Conservation (phyloP, 2,888 invertebrate genomes). For the Nemotelus nigrinus region DNA sequence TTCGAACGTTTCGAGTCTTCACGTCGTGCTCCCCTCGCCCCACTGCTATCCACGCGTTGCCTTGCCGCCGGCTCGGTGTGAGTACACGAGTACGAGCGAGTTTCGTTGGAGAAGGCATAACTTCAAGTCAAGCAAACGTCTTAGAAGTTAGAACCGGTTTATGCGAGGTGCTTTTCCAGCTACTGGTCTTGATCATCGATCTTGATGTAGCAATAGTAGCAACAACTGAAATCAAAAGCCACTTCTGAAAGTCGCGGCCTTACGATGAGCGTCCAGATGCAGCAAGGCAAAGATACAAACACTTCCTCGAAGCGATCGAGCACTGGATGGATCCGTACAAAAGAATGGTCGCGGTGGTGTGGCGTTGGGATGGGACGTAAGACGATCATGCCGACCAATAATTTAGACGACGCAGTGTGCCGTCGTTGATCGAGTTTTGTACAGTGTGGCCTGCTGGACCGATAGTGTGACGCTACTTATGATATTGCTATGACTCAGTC, state of each 20-base stretch:
- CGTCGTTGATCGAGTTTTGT: conserved; percentile 24
- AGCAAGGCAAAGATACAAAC: neutral
- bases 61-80: neutral
- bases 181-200: conserved; percentile 34
- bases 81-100: neutral
- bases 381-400: neutral
- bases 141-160: conserved; percentile 22
- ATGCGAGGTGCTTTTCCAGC: conserved; percentile 23
- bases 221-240: neutral
- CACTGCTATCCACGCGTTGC: neutral
- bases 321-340: too few species aligned
- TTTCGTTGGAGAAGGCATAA: neutral
- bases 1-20: too few species aligned
- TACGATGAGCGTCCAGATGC: conserved; percentile 24
- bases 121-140: conserved; percentile 5
- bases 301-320: conserved; percentile 24
- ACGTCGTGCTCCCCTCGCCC: too few species aligned
- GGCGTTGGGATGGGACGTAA: neutral
- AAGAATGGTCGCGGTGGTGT: too few species aligned
- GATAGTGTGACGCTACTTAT: conserved; percentile 18
- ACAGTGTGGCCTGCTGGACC: neutral
- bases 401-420: conserved; percentile 1
- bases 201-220: conserved; percentile 13
- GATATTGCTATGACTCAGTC: conserved; percentile 1
- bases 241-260: conserved; percentile 21